Evolutionary conservation across 2,888 invertebrate species (phyloP), one percentile per base, ranked within the genome.

Genomic region (Temnothorax ravouxi): DNA sequence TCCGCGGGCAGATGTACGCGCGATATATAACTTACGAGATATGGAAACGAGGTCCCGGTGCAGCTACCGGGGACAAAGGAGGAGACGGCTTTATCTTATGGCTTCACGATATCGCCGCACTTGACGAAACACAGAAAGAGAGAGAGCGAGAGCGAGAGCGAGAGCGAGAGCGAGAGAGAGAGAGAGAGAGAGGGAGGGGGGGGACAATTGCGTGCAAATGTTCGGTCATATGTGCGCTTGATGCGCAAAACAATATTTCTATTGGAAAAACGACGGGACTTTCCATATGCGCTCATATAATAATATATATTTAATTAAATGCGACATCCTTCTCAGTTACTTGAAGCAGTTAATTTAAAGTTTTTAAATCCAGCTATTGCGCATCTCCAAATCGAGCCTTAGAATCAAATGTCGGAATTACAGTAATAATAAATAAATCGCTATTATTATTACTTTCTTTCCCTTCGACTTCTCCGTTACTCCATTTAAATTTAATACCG

Each of bases 11-110:
- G 54, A 77, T 77, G 67, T 15, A 69, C 6, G 79, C 83, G 84
- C 84, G 84, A 0, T 34, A 34, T 34, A 34, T 88, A 87, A 87
- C 80, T 87, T 86, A 77, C 52, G 85, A 62, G 85, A 87, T 85
- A 85, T 79, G 88, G 76, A 87, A 87, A 88, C 77, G 85, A 56
- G 41, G 41, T n/a, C 18, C 21, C 66, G 47, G 29, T 15, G 52
- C 29, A 75, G 74, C 69, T 80, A 69, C 67, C 66, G 62, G 47
- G 54, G 54, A 59, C 72, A 84, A 80, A 77, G 64, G 72, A 72
- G 54, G 9, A 83, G 67, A 83, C 67, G 72, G 61, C 83, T 85
- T 87, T 84, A 88, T 88, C 64, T 50, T 81, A 44, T 34, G 50
- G 18, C 21, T 54, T 71, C 21, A 8, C 38, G 79, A 56, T 79